Evolutionary conservation across 2,113 vertebrate species (phyloP), one percentile per base, ranked within the genome.

Genomic region (Brachionichthys hirsutus): DNA sequence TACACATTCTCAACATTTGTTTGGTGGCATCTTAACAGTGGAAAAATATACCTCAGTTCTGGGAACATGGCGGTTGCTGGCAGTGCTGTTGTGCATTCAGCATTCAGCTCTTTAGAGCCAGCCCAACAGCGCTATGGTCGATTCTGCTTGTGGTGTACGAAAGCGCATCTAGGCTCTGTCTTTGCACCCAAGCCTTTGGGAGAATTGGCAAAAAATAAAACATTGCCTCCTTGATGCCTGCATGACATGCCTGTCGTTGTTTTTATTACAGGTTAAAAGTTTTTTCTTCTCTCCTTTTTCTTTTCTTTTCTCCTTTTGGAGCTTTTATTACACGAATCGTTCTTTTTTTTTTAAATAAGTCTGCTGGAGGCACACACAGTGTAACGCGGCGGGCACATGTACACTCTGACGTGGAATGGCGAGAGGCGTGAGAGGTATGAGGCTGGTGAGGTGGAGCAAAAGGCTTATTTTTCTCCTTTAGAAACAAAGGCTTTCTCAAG

Each of bases 231-330:
- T 56, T 42, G 59, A 68, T 81, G 78, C 62, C 80, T 75, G 85
- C 69, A 80, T 87, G 87, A 87, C 86, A 88, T 79, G 75, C 88
- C 77, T 90, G 87, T 78, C n/a, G n/a, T n/a, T n/a, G n/a, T 92
- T 90, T 86, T 85, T 89, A 84, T 91, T 92, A 90, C 67, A 89
- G 74, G 70, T 88, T 81, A 81, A 84, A 76, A 40, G 1, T 82
- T 84, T 64, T 77, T 70, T 67, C 77, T 72, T 8, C 16, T 1
- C 30, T 18, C 56, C 81, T 68, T 60, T 64, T 35, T 18, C 1
- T 12, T 56, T 82, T 72, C 55, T 75, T 59, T 47, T 59, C 43
- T 3, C 34, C 24, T 8, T 3, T 62, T 44, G 43, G 59, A 19
- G 10, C 82, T 88, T 91, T 85, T 77, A 81, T 84, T 73, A 67